phyloP scores from a whole-genome alignment of 2,797 vertebrate genomes.

The Phalloptychus januarius region DNA sequence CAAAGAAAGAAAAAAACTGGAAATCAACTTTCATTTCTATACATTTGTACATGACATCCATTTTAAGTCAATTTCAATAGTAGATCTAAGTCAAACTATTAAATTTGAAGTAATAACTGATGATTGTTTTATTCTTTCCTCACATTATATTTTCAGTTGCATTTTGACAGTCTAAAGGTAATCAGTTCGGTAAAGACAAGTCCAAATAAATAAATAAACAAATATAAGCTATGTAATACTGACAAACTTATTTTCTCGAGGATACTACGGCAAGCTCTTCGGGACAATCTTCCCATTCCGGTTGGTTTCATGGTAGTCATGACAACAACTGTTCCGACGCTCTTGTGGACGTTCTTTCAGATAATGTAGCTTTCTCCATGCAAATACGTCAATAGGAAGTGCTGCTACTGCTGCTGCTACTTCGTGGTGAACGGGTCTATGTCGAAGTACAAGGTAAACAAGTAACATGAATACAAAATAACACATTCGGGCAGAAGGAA shows the following conservation, averaged over 20 bases:
- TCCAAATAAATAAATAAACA: background rate
- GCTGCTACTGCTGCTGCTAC: background rate
- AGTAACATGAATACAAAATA: background rate
- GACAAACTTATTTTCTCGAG: background rate
- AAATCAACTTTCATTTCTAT: background rate
- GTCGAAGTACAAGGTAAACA: constrained; percentile 72
- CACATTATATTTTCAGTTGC: background rate
- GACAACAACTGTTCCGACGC: constrained; percentile 33
- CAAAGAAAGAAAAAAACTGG: no score
- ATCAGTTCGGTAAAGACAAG: background rate
- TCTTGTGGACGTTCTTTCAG: background rate
- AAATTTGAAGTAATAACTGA: background rate
- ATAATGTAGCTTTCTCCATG: background rate
- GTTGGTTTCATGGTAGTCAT: constrained; percentile 41
- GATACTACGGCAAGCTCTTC: constrained; percentile 18
- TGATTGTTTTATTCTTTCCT: background rate
- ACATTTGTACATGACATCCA: background rate
- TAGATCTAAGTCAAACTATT: background rate
- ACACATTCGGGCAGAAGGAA: background rate
- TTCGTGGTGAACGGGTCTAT: constrained; percentile 34
- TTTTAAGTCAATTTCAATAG: background rate
- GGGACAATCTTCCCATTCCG: constrained; percentile 6
- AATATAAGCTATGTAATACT: background rate
- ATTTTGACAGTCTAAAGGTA: background rate
- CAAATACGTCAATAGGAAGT: background rate